Percentiles rank a stretch among this genome's conserved stretches.
These are phyloP conservation scores for Lampris incognitus DNA, from an alignment of 2,113 vertebrate species.

Conservation along the genomic window DNA sequence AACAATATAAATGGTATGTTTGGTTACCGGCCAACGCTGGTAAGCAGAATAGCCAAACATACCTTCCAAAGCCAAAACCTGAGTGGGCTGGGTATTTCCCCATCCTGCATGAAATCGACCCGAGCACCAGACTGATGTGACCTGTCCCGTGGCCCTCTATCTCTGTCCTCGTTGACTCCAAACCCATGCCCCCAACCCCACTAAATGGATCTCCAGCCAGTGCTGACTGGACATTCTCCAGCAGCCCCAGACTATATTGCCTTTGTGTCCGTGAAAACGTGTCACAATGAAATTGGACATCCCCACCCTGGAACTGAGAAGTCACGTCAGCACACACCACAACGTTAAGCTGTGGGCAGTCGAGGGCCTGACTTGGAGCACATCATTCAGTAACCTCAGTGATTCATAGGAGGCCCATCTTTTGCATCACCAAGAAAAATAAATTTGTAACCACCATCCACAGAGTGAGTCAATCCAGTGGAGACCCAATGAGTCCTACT, in stretches of 20 bases:
- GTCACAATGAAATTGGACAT: conserved; percentile 44
- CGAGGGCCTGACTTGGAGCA: not conserved
- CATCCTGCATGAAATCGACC: too few species aligned
- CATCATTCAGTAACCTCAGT: not conserved
- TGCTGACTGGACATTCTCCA: conserved; percentile 66
- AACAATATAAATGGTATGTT: too few species aligned
- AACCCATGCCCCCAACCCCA: conserved; percentile 18
- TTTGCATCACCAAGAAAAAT: too few species aligned
- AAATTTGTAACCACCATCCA: too few species aligned
- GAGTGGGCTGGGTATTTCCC: too few species aligned
- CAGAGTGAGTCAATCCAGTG: too few species aligned
- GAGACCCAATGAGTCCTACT: too few species aligned
- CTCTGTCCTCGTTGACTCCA: conserved; percentile 54
- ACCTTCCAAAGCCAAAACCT: too few species aligned
- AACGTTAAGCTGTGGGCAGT: conserved; percentile 1
- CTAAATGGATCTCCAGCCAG: conserved; percentile 43
- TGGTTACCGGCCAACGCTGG: too few species aligned
- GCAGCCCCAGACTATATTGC: conserved; percentile 22
- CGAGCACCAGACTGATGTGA: not conserved
- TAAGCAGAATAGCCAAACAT: too few species aligned
- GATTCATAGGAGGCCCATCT: not conserved
- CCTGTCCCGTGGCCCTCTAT: not conserved
- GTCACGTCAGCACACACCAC: conserved; percentile 4
- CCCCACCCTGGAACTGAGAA: conserved; percentile 3
- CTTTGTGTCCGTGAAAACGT: conserved; percentile 59